A percentile compares a stretch with the other conserved stretches of the same genome.
phyloP scores from a whole-genome alignment of 2,797 vertebrate species.

The Macroramphosus scolopax region DNA sequence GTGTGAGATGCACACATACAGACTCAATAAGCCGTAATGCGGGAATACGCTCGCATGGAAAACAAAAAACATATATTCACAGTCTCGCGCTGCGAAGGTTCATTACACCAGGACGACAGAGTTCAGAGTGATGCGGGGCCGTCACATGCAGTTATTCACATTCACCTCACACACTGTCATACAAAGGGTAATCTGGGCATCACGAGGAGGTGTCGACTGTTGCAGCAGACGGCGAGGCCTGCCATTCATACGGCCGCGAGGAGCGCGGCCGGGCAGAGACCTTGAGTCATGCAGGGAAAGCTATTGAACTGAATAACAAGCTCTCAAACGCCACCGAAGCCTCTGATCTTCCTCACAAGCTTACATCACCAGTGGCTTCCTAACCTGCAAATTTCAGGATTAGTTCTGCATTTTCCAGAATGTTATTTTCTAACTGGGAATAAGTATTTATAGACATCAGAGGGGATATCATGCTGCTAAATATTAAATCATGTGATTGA shows the following conservation, averaged over 20 bases:
- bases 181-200: conserved; percentile 42
- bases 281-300: no score
- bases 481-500: conserved; percentile 1
- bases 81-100: conserved; percentile 40
- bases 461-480: background rate
- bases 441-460: no score
- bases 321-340: conserved; percentile 21
- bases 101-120: conserved; percentile 15
- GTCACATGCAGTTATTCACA: conserved; percentile 27
- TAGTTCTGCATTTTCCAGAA: no score
- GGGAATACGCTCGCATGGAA: conserved; percentile 5
- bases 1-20: conserved; percentile 5
- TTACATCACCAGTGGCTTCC: conserved; percentile 31
- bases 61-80: conserved; percentile 34
- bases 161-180: conserved; percentile 46
- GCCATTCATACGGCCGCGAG: conserved; percentile 42
- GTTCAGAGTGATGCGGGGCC: conserved; percentile 20
- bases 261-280: conserved; percentile 30
- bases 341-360: conserved; percentile 50
- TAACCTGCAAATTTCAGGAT: conserved; percentile 22
- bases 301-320: conserved; percentile 52
- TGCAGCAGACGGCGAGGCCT: conserved; percentile 36
- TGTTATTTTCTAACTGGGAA: conserved; percentile 13
- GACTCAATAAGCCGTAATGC: conserved; percentile 3
- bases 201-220: conserved; percentile 35